A percentile compares a stretch with the other conserved stretches of the same genome.
Evolutionary conservation across 2,797 vertebrate species (phyloP).

Genomic region (Phrynocephalus vlangalii): DNA sequence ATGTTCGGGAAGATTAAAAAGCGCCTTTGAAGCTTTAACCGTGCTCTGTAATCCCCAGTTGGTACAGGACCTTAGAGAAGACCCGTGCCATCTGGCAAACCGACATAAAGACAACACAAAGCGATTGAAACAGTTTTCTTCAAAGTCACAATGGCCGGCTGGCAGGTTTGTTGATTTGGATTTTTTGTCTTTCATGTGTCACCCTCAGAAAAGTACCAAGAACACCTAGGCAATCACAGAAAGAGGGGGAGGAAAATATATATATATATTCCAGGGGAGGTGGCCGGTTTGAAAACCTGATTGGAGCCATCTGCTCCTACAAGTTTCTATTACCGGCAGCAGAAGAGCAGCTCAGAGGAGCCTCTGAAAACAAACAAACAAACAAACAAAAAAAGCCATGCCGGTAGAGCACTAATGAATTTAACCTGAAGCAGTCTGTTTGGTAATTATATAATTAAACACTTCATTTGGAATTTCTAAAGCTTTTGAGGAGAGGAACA

Average conservation of each 20-base stretch:
- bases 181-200: slow-evolving; percentile 93
- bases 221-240: slow-evolving; percentile 92
- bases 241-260: slow-evolving; percentile 50
- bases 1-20: slow-evolving; percentile 99
- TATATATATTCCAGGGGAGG: not conserved
- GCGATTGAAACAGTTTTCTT: slow-evolving; percentile 92
- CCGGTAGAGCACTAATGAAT: slow-evolving; percentile 78
- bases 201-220: slow-evolving; percentile 85
- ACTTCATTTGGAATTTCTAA: slow-evolving; percentile 60
- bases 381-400: not conserved
- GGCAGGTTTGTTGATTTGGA: slow-evolving; percentile 91
- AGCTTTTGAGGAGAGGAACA: slow-evolving; percentile 41
- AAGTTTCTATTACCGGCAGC: slow-evolving; percentile 67
- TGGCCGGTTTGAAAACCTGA: slow-evolving; percentile 43
- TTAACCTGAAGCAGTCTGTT: slow-evolving; percentile 80
- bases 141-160: slow-evolving; percentile 84
- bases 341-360: slow-evolving; percentile 50
- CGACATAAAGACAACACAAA: slow-evolving; percentile 92
- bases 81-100: slow-evolving; percentile 95
- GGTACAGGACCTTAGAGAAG: slow-evolving; percentile 91
- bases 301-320: slow-evolving; percentile 77
- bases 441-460: slow-evolving; percentile 81
- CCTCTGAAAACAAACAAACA: slow-evolving; percentile 7
- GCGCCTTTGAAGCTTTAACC: slow-evolving; percentile 96
- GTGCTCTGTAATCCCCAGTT: slow-evolving; percentile 86